phyloP scores from a whole-genome alignment of 2,888 invertebrate species.

The Ornithoptera priamus region DNA sequence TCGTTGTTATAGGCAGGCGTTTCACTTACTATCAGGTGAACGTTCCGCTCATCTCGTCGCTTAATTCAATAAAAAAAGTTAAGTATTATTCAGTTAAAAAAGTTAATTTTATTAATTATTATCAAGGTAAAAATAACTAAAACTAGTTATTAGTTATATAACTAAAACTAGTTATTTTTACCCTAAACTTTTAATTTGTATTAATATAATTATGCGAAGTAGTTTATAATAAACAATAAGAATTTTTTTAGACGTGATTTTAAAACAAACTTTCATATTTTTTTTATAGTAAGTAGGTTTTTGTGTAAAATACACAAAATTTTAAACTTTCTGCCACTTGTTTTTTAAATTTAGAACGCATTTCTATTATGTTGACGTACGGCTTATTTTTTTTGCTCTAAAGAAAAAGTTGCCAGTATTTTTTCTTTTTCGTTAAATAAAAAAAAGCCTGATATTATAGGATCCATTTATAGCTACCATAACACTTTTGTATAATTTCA shows the following conservation, averaged over 20 bases:
- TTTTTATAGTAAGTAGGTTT: neutral
- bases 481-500: conserved; percentile 32
- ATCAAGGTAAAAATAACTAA: too few relatives aligned
- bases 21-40: too few relatives aligned
- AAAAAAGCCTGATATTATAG: neutral
- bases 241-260: neutral
- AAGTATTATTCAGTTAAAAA: too few relatives aligned
- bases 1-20: too few relatives aligned
- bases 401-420: neutral
- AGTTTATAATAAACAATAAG: too few relatives aligned
- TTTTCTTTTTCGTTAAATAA: neutral
- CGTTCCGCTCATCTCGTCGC: too few relatives aligned
- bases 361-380: neutral
- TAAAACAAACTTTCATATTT: neutral
- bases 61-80: too few relatives aligned
- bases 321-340: neutral
- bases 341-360: conserved; percentile 4
- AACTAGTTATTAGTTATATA: too few relatives aligned
- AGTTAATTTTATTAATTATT: too few relatives aligned
- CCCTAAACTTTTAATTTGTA: too few relatives aligned
- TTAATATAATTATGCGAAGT: too few relatives aligned
- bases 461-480: neutral
- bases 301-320: neutral
- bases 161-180: too few relatives aligned
- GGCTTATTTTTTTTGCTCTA: neutral